A percentile compares a stretch with the other conserved stretches of the same genome.
Evolutionary conservation across 2,113 vertebrate species (phyloP).

Genomic region (Glareola pratincola): DNA sequence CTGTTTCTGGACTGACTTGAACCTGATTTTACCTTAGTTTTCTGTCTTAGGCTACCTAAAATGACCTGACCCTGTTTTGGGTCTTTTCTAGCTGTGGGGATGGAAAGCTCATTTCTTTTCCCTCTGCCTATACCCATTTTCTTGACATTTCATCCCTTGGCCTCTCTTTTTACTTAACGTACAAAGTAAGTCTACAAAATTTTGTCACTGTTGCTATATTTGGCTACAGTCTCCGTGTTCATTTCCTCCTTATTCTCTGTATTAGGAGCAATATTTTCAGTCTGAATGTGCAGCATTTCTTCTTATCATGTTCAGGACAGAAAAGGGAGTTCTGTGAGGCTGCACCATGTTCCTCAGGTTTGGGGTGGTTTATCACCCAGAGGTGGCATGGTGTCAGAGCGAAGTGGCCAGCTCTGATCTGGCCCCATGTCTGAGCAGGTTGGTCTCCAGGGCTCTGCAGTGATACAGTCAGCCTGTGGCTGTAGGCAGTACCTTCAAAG

Average conservation of each 20-base stretch:
- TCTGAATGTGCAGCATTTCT: not conserved
- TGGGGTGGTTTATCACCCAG: not conserved
- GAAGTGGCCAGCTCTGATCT: not conserved
- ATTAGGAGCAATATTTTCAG: not conserved
- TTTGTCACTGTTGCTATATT: not conserved
- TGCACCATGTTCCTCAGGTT: rapidly evolving
- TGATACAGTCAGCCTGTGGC: not conserved
- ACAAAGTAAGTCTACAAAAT: not conserved
- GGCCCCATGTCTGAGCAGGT: rapidly evolving
- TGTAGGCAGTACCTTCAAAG: not conserved
- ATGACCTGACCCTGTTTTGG: not conserved
- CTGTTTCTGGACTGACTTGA: not conserved
- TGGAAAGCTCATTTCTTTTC: not conserved
- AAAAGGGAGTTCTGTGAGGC: not conserved
- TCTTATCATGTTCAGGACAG: not conserved
- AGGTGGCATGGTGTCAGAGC: not conserved
- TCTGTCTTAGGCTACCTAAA: not conserved
- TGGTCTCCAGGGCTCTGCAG: not conserved
- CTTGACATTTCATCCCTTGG: not conserved
- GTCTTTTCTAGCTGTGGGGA: not conserved
- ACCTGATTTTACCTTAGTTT: not conserved
- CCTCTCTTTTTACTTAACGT: not conserved
- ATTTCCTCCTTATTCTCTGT: not conserved
- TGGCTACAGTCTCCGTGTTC: not conserved
- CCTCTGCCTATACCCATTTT: not conserved